These are phyloP conservation scores for Zygaena filipendulae DNA, from an alignment of 2,888 invertebrate species.

Conservation along the genomic window DNA sequence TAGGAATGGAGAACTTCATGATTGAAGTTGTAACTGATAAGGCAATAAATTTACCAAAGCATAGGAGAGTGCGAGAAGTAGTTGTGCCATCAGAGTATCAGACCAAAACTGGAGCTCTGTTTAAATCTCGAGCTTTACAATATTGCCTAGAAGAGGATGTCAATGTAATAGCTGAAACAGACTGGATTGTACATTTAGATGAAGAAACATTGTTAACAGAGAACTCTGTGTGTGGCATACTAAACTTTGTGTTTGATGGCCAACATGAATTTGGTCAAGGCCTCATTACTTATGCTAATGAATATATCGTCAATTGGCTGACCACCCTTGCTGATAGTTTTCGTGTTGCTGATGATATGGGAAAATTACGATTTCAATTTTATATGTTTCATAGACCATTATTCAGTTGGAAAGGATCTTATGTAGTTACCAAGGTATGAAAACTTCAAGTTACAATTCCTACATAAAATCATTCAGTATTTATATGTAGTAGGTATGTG, in stretches of 20 bases:
- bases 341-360: slow-evolving; percentile 97
- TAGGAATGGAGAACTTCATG: slow-evolving; percentile 94
- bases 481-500: too few species aligned
- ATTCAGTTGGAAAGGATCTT: slow-evolving; percentile 98
- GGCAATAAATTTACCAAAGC: slow-evolving; percentile 78
- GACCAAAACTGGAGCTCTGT: slow-evolving; percentile 91
- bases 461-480: too few species aligned
- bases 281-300: slow-evolving; percentile 95
- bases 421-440: slow-evolving; percentile 93
- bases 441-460: neutral
- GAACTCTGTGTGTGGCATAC: slow-evolving; percentile 87
- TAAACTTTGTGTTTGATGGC: slow-evolving; percentile 95
- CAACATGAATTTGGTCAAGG: slow-evolving; percentile 97
- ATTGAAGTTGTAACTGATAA: slow-evolving; percentile 97
- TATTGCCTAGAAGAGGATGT: slow-evolving; percentile 94
- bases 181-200: slow-evolving; percentile 98
- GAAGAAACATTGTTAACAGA: slow-evolving; percentile 96
- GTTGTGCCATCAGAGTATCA: slow-evolving; percentile 89
- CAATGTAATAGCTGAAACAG: slow-evolving; percentile 84
- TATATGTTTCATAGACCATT: slow-evolving; percentile 93
- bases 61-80: slow-evolving; percentile 85
- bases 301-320: slow-evolving; percentile 96
- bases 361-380: slow-evolving; percentile 93
- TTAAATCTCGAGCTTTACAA: slow-evolving; percentile 94
- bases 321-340: slow-evolving; percentile 96